Evolutionary conservation across 2,888 invertebrate genomes (phyloP), one percentile per base, ranked within the genome.

Genomic region (Schrankia costaestrigalis): DNA sequence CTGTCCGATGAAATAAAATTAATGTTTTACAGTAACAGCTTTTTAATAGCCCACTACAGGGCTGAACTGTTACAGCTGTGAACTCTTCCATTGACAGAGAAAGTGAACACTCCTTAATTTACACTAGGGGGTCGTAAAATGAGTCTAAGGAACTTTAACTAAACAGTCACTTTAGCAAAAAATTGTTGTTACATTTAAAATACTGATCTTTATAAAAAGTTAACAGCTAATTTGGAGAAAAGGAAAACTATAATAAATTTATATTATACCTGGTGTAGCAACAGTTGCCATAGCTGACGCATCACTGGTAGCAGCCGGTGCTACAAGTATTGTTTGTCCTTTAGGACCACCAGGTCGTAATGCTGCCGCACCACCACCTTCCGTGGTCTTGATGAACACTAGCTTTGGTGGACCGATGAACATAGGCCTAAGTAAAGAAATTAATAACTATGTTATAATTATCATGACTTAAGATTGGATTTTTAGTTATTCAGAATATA

Each of bases 361-460:
- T 0, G 79, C 75, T 1, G 81, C 78, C 42, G 79, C 78, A 41
- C 79, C 78, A 0, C 68, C 70, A 0, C 80, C 82, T 44, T 87
- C 89, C 0, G 78, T 62, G 1, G 88, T 88, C 60, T 89, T 89
- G 27, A 89, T 89, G 51, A 89, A 89, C 1, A 89, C 89, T 29
- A 89, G 60, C 38, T 89, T 89, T 2, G 89, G 89, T 3, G 89
- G 89, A 1, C 87, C 87, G 10, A 89, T 85, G 49, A 89, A 89
- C 81, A 88, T 84, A 34, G 88, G 88, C 34, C 89, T 85, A 59
- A 33, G 57, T n/a, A 7, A 21, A 21, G n/a, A 21, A 21, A 21
- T n/a, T 5, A 5, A 17, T 17, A 5, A 17, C 3, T 17, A 17
- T 17, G 3, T 5, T 3, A 7, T 5, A 5, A 3, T 17, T 17